phyloP scores from a whole-genome alignment of 2,888 invertebrate genomes.

The Hydraecia micacea region DNA sequence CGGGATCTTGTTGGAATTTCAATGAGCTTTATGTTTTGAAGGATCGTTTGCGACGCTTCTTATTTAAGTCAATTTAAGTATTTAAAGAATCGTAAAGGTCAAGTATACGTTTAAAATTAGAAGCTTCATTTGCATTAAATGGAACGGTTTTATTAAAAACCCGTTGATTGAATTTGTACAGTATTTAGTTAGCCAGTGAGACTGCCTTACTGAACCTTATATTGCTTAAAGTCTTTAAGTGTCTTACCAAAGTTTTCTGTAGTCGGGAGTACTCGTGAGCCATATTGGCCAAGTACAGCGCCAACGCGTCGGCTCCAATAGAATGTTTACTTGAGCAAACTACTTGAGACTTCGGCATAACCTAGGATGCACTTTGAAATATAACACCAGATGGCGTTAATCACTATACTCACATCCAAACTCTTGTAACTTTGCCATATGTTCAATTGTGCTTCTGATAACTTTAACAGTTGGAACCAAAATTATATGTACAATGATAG shows the following conservation, averaged over 20 bases:
- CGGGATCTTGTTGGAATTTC: constrained; percentile 58
- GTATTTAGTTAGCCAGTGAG: background rate
- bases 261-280: background rate
- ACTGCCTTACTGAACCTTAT: background rate
- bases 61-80: constrained; percentile 57
- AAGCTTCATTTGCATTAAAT: constrained; percentile 54
- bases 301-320: constrained; percentile 12
- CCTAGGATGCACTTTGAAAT: constrained; percentile 53
- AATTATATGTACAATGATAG: background rate
- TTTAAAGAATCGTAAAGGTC: constrained; percentile 65
- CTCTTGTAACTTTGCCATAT: background rate
- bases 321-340: constrained; percentile 27
- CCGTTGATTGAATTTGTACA: background rate
- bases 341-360: constrained; percentile 11
- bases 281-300: constrained; percentile 19
- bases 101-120: constrained; percentile 45
- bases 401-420: background rate
- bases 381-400: constrained; percentile 35
- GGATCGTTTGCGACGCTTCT: constrained; percentile 42
- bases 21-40: constrained; percentile 55
- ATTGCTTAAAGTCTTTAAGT: constrained; percentile 7
- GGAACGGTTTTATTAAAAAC: constrained; percentile 54
- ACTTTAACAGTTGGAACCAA: background rate
- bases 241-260: constrained; percentile 16
- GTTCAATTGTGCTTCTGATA: background rate